A percentile compares a stretch with the other conserved stretches of the same genome.
Evolutionary conservation across 2,888 invertebrate species (phyloP).

Genomic region (Lasioglossum morio): DNA sequence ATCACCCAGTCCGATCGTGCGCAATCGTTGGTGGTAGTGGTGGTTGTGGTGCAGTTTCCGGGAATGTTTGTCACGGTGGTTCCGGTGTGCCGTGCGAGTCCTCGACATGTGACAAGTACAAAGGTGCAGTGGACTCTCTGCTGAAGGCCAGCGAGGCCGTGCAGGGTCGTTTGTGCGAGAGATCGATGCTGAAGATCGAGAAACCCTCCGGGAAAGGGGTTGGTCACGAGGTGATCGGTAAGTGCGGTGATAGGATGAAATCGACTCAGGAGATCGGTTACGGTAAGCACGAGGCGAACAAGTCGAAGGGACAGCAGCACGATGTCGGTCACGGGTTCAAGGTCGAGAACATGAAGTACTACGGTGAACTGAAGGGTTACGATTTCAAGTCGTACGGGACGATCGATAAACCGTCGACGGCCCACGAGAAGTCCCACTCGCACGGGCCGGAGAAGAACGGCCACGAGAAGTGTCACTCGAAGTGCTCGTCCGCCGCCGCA

Average conservation of each 20-base stretch:
- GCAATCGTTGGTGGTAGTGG: constrained; percentile 20
- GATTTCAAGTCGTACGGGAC: constrained; percentile 81
- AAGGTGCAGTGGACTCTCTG: constrained; percentile 77
- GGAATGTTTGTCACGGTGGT: constrained; percentile 59
- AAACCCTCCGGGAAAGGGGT: constrained; percentile 66
- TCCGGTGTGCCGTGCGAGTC: constrained; percentile 53
- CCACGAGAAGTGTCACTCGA: constrained; percentile 76
- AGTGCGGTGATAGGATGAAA: constrained; percentile 69
- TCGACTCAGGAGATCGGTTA: constrained; percentile 71
- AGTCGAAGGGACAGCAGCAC: constrained; percentile 72
- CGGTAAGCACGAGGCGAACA: constrained; percentile 72
- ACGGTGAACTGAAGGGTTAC: constrained; percentile 81
- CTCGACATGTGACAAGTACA: constrained; percentile 71
- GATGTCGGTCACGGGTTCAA: constrained; percentile 78
- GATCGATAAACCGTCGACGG: constrained; percentile 76
- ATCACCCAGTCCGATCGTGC: constrained; percentile 48
- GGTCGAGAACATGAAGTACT: constrained; percentile 80
- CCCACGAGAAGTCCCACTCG: constrained; percentile 79
- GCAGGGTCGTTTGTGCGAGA: constrained; percentile 77
- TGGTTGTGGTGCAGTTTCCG: constrained; percentile 31
- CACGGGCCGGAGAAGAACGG: constrained; percentile 67
- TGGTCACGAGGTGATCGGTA: constrained; percentile 59
- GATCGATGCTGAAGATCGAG: constrained; percentile 77
- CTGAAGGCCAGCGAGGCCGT: constrained; percentile 75
- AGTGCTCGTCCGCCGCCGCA: constrained; percentile 60